A percentile compares a stretch with the other conserved stretches of the same genome.
Conservation (phyloP, 2,113 vertebrate species). For the Pollachius pollachius region DNA sequence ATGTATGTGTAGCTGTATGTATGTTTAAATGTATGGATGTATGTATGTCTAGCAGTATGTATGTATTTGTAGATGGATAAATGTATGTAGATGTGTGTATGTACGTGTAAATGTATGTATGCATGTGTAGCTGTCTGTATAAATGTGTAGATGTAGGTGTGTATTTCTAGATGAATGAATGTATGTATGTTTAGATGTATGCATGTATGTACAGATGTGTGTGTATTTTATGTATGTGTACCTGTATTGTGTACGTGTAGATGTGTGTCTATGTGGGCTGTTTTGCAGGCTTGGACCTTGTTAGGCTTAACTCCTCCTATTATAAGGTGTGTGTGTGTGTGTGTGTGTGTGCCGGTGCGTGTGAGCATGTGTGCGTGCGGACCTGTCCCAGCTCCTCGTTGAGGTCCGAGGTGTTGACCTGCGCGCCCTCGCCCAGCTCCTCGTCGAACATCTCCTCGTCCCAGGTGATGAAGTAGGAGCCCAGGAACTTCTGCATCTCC, state of each 20-base stretch:
- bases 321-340: neutral
- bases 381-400: slow-evolving; percentile 98
- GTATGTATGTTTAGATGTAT: too few species aligned
- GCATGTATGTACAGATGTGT: too few species aligned
- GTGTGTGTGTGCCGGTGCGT: neutral
- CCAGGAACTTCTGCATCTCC: slow-evolving; percentile 99
- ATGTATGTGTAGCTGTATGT: too few species aligned
- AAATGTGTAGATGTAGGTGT: too few species aligned
- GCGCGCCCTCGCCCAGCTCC: slow-evolving; percentile 86
- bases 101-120: too few species aligned
- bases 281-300: neutral
- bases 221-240: neutral
- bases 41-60: too few species aligned
- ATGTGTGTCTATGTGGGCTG: neutral
- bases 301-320: neutral
- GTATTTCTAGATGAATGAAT: neutral
- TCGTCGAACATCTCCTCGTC: slow-evolving; percentile 97
- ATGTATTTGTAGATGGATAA: too few species aligned
- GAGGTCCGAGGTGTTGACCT: slow-evolving; percentile 96
- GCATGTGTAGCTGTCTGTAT: too few species aligned
- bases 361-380: neutral
- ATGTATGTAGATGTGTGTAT: too few species aligned
- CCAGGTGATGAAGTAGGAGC: slow-evolving; percentile 96
- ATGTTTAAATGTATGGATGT: too few species aligned
- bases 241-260: neutral